A percentile compares a stretch with the other conserved stretches of the same genome.
Evolutionary conservation across 2,797 vertebrate genomes (phyloP).

Genomic region (Zalophus californianus): DNA sequence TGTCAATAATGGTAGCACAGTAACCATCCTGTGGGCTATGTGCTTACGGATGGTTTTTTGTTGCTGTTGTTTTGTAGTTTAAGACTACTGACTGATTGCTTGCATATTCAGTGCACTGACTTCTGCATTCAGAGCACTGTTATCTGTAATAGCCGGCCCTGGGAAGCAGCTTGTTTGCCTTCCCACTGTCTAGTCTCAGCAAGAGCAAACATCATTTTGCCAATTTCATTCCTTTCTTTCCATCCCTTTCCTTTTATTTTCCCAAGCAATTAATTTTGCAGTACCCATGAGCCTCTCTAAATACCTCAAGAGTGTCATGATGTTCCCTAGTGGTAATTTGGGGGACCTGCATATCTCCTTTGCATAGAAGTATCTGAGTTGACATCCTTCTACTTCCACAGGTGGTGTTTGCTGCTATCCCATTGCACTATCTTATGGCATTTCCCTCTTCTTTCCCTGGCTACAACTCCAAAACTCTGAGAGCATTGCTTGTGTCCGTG

Average conservation of each 20-base stretch:
- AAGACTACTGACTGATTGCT: not conserved
- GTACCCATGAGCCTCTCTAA: not conserved
- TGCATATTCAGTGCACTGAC: not conserved
- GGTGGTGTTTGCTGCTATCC: not conserved
- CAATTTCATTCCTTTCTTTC: not conserved
- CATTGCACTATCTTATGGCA: not conserved
- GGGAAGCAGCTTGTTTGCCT: not conserved
- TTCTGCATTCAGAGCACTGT: not conserved
- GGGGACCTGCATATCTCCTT: not conserved
- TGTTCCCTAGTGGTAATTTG: not conserved
- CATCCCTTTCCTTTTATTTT: not conserved
- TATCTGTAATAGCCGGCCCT: slow-evolving; percentile 55
- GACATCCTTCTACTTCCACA: not conserved
- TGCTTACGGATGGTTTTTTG: not conserved
- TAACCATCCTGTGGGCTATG: not conserved
- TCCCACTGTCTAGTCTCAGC: not conserved
- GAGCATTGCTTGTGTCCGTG: not conserved
- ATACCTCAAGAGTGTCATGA: not conserved
- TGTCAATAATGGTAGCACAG: not conserved
- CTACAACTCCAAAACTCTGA: not conserved
- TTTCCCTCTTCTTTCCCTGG: not conserved
- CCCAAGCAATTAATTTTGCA: not conserved
- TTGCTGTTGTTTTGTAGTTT: not conserved
- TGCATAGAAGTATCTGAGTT: not conserved
- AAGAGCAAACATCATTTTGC: not conserved